Percentiles rank a stretch among this genome's conserved stretches.
Evolutionary conservation across 2,888 invertebrate species (phyloP).

Genomic region (Abscondita cerata): DNA sequence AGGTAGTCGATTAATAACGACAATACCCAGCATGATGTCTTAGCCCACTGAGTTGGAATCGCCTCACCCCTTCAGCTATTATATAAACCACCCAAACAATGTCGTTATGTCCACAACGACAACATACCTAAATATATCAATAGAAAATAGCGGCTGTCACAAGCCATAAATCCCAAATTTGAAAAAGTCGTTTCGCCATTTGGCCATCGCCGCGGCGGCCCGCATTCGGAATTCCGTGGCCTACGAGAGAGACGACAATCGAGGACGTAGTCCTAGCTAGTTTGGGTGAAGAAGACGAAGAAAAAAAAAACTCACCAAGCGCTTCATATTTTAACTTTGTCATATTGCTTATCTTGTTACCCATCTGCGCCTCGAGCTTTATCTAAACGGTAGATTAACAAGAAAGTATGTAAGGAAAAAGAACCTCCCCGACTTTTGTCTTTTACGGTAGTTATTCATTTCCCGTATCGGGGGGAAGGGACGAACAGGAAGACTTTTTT

Average conservation of each 20-base stretch:
- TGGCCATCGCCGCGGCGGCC: not conserved
- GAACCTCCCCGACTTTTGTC: conserved; percentile 21
- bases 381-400: conserved; percentile 46
- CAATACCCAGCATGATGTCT: conserved; percentile 40
- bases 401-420: conserved; percentile 35
- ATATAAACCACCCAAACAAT: conserved; percentile 40
- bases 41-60: conserved; percentile 38
- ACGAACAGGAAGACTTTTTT: not conserved
- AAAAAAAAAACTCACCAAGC: not conserved
- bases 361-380: conserved; percentile 38
- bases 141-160: conserved; percentile 35
- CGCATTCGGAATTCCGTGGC: too few relatives aligned
- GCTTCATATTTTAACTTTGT: conserved; percentile 44
- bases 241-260: too few relatives aligned
- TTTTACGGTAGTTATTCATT: conserved; percentile 20
- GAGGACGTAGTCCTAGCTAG: too few relatives aligned
- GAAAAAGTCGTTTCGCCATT: conserved; percentile 24
- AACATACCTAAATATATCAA: conserved; percentile 39
- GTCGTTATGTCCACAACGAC: conserved; percentile 37
- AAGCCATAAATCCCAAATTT: conserved; percentile 34
- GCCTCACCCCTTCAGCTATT: conserved; percentile 38
- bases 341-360: conserved; percentile 42
- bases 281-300: too few relatives aligned
- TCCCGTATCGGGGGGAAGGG: too few relatives aligned
- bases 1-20: conserved; percentile 47